Conservation (phyloP, 2,113 vertebrate species). For the Oryctolagus cuniculus region mOryCun1.1 NC_091438.1:100057501-100058000, state of each 20-base stretch:
- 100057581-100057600: background rate
- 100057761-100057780: background rate
- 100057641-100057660: background rate
- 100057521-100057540: background rate
- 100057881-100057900: slow-evolving; percentile 22
- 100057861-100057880: background rate
- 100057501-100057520: background rate
- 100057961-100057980: slow-evolving; percentile 18
- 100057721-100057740: background rate
- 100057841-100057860: background rate
- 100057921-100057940: slow-evolving; percentile 34
- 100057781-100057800: background rate
- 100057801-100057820: slow-evolving; percentile 18
- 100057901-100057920: background rate
- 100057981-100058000: background rate
- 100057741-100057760: background rate
- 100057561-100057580: background rate
- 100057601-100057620: background rate
- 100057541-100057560: background rate
- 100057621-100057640: background rate
- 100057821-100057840: slow-evolving; percentile 2
- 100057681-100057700: background rate
- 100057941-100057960: background rate
- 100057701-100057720: slow-evolving; percentile 1
- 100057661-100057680: background rate